Evolutionary conservation across 2,113 vertebrate species (phyloP).

Genomic region (Macrotis lagotis): DNA sequence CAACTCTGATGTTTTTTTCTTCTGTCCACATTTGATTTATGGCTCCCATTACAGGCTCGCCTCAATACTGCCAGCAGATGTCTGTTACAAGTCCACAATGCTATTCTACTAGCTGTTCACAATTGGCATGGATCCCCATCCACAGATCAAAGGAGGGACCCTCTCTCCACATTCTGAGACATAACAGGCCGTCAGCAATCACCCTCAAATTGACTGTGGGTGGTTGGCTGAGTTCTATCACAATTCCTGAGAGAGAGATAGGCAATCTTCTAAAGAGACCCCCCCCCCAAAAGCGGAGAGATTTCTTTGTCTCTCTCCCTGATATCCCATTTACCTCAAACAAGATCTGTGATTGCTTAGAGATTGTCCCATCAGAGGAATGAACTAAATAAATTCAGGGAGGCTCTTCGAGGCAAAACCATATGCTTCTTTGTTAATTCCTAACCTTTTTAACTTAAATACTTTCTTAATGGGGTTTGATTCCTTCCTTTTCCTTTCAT

Average conservation of each 20-base stretch:
- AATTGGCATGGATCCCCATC: neutral
- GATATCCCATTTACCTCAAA: neutral
- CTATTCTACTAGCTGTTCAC: neutral
- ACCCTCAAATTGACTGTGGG: neutral
- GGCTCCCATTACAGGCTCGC: constrained; percentile 57
- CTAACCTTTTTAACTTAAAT: neutral
- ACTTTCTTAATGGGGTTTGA: neutral
- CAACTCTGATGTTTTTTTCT: constrained; percentile 28
- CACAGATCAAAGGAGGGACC: neutral
- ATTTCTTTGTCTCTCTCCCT: neutral
- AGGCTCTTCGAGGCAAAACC: neutral
- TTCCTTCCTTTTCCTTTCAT: neutral
- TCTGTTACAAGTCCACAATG: constrained; percentile 13
- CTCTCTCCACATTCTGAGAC: neutral
- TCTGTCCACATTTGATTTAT: constrained; percentile 60
- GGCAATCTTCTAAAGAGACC: constrained; percentile 12
- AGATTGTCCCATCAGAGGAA: neutral
- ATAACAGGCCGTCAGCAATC: neutral
- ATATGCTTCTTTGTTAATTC: neutral
- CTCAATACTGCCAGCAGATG: constrained; percentile 43
- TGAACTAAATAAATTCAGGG: neutral
- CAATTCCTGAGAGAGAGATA: neutral
- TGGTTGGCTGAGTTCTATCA: neutral
- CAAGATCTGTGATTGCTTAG: constrained; percentile 18
- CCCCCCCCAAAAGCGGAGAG: neutral